Base-by-base conservation (phyloP, 2,888 invertebrate genomes). In the Neria commutata region DNA sequence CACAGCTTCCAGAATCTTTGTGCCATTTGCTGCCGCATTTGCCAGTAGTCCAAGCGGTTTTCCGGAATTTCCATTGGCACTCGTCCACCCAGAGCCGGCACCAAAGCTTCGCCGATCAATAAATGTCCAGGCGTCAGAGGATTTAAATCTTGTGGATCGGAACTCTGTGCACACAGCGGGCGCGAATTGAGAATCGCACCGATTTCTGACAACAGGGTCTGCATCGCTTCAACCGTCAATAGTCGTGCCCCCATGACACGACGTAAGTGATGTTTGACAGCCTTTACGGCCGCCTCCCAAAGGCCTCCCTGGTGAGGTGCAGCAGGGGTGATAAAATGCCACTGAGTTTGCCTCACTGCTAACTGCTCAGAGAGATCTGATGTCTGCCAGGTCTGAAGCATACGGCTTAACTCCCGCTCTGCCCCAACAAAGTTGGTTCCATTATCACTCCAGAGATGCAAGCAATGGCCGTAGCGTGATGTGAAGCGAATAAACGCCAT, bases 181-280 rank as follows among this genome's bases (percentile, higher is more conserved):
- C 56, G 26, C 21, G 58, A 57, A 42, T 49, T 47, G 61, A 65
- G 29, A 54, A 56, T 46, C 51, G 17, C 56, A 26, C 56, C 70
- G 21, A 72, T 67, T 60, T 71, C 68, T 17, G 58, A 51, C 1
- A 68, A 17, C 1, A 71, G 23, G 5, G 70, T 75, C 21, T 60
- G 42, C 26, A 71, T 61, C 54, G 76, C 68, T 58, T 73, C 68
- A 50, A 55, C 57, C 14, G 55, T 51, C 26, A 60, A 40, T 16
- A 21, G 25, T 1, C 37, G 24, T 8, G 17, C 14, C 11, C 58
- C 55, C 24, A 56, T 46, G 16, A 54, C 49, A 21, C 60, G 51
- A 24, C 57, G 54, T 8, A 61, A 8, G 33, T 59, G 59, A 21
- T 61, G 54, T 40, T 63, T 61, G 6, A 42, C 54, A 11, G 45